Evolutionary conservation across 2,888 invertebrate genomes (phyloP).

Genomic region (Flabesymbios commensalis): DNA sequence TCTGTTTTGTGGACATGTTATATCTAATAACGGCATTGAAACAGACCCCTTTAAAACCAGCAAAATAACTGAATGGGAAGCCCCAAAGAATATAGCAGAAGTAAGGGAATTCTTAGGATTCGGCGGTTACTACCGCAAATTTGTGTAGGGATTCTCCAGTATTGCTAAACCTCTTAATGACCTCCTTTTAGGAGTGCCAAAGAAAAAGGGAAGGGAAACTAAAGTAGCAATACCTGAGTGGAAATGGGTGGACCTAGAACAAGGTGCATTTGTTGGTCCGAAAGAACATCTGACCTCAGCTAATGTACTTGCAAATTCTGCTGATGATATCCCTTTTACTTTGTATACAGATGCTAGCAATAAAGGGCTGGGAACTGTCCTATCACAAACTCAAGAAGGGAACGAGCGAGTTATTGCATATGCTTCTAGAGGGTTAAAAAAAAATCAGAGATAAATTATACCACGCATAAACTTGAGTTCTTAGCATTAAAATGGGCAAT

Average conservation of each 20-base stretch:
- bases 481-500: conserved; percentile 3
- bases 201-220: no score
- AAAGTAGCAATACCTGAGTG: no score
- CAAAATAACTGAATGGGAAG: background rate
- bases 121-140: no score
- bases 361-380: no score
- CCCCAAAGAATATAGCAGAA: background rate
- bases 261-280: no score
- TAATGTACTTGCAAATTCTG: no score
- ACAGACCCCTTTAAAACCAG: background rate
- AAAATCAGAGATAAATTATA: conserved; percentile 15
- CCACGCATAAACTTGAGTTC: conserved; percentile 17
- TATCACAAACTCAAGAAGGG: conserved; percentile 20
- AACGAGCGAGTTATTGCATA: conserved; percentile 13
- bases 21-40: conserved; percentile 4
- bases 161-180: conserved; percentile 8
- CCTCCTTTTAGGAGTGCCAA: background rate
- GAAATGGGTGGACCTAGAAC: no score
- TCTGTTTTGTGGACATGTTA: conserved; percentile 7
- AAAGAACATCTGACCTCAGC: no score
- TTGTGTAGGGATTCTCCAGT: conserved; percentile 6
- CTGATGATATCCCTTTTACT: no score
- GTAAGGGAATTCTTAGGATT: conserved; percentile 6
- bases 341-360: no score
- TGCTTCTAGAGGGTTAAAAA: conserved; percentile 16